Percentiles rank a stretch among this genome's conserved stretches.
Evolutionary conservation across 2,797 vertebrate species (phyloP).

Genomic region (Eidolon dupreanum): DNA sequence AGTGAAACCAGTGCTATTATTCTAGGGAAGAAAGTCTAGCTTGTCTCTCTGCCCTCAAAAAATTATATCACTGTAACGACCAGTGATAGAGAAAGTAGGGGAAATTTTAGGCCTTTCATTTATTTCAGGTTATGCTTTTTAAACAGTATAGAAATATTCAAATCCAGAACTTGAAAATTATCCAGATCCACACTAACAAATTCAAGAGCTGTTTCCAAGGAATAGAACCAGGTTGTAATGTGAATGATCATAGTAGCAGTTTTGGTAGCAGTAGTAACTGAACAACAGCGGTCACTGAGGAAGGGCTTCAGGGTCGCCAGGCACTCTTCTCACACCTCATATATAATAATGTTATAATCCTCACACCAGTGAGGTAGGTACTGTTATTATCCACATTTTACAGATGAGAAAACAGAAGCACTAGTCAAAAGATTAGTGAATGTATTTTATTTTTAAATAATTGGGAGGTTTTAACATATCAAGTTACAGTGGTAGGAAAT

Average conservation of each 20-base stretch:
- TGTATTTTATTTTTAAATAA: slow-evolving; percentile 26
- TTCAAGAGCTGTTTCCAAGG: neutral
- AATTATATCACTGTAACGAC: neutral
- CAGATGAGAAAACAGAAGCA: neutral
- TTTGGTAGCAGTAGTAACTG: neutral
- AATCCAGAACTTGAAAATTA: neutral
- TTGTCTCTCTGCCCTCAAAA: neutral
- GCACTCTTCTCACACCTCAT: neutral
- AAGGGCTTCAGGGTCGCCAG: neutral
- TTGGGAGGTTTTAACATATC: neutral
- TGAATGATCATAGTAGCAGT: neutral
- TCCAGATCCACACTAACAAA: neutral
- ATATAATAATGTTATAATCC: neutral
- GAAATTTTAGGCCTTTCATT: neutral
- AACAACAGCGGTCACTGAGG: neutral
- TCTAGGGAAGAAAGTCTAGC: neutral
- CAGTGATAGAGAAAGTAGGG: neutral
- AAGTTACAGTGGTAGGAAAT: neutral
- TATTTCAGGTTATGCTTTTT: neutral
- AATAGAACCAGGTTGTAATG: neutral
- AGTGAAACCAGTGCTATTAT: neutral
- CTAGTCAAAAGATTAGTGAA: neutral
- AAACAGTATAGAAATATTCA: neutral
- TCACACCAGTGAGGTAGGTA: neutral
- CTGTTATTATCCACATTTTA: neutral